phyloP scores from a whole-genome alignment of 2,888 invertebrate genomes.

The Keiferia lycopersicella region DNA sequence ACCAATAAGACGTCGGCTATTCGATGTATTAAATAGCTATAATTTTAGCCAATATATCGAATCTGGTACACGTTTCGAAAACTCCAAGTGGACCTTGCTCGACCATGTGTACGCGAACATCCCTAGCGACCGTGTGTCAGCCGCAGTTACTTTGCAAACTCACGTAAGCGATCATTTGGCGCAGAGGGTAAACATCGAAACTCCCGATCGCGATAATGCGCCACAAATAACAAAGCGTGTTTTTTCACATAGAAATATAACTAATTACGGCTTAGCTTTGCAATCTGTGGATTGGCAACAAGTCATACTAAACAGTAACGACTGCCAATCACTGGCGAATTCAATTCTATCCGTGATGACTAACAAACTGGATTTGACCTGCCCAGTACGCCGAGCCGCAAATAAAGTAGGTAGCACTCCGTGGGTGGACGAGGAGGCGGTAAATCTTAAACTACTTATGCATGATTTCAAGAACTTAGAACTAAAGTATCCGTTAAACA shows the following conservation, averaged over 20 bases:
- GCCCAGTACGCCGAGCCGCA: not conserved
- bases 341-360: not conserved
- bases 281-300: not conserved
- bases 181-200: not conserved
- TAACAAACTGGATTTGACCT: not conserved
- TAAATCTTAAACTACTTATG: not conserved
- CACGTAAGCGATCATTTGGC: not conserved
- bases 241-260: not conserved
- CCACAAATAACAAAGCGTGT: not conserved
- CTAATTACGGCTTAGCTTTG: not conserved
- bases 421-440: not conserved
- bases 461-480: not conserved
- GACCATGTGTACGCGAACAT: slow-evolving; percentile 1
- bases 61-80: not conserved
- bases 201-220: not conserved
- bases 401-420: not conserved
- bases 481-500: not conserved
- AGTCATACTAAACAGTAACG: not conserved
- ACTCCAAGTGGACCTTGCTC: not conserved
- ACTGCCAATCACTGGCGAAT: not conserved
- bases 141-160: not conserved
- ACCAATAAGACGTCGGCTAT: not conserved
- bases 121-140: not conserved
- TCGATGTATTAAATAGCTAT: not conserved
- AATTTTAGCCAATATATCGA: slow-evolving; percentile 1